Evolutionary conservation across 2,113 vertebrate genomes (phyloP), one percentile per base, ranked within the genome.

Genomic region (Myiagra hebetior): DNA sequence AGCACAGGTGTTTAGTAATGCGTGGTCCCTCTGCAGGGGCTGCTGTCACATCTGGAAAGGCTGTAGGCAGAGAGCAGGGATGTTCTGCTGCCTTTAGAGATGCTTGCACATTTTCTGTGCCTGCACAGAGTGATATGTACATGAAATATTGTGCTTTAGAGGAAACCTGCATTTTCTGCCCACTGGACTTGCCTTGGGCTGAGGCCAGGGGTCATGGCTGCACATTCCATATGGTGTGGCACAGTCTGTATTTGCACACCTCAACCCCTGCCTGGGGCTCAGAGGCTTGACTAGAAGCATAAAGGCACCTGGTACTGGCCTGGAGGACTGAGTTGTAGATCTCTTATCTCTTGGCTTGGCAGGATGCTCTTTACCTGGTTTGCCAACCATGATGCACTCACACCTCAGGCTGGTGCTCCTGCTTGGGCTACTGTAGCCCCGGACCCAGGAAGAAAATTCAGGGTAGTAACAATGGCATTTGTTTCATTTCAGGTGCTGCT

Each of bases 401-500:
- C 13, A 20, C 22, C 41, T 52, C 50, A 13, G 67, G 31, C 37
- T 67, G 50, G 4, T 42, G 74, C 15, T 42, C 2, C 2, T 47
- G 27, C n/a, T 35, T 24, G 33, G 44, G 44, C 30, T 77, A 0
- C 31, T 31, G 57, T 10, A 68, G 44, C n/a, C 20, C 28, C 41
- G 69, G 67, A 21, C 2, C 3, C 5, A 23, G 78, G 53, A 57
- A 37, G 20, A 60, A 65, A 78, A 47, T 62, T 5, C 3, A 4
- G 67, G 41, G 56, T 20, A 60, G 27, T 83, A 55, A 75, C 47
- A 17, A 4, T 15, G 28, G 59, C 7, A 3, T 90, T 75, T 75
- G 18, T 64, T 94, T 96, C 33, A 47, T 86, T 95, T 44, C 89
- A 99, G 99, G 99, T 97, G 99, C 99, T 95, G 99, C 99, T 4